Base-by-base conservation (phyloP, 2,888 invertebrate genomes). In the Zootermopsis nevadensis region DNA sequence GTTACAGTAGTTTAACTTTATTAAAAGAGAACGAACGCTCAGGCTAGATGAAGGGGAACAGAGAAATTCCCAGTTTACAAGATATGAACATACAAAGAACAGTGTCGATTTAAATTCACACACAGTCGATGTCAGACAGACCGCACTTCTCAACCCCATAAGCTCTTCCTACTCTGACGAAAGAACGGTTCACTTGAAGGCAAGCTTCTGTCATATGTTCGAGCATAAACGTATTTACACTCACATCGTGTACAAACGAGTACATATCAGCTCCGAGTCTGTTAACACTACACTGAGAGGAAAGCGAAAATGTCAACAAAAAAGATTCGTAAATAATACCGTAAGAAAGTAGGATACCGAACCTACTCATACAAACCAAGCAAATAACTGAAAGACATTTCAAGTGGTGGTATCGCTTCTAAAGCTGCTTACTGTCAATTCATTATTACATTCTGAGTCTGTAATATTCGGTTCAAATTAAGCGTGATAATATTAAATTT, bases 41-140 rank as follows among this genome's bases (percentile, higher is more conserved):
- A 55, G 60, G 27, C 19, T n/a, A 79, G 79, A 79, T 79, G 79
- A 79, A 66, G 79, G 66, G 79, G 79, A 79, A 77, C 31, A 38
- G 27, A 35, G 27, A 48, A 48, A 66, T 35, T 79, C 66, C 60
- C 79, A 48, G 27, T 76, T 48, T 48, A 76, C 60, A 74, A 74
- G 42, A 74, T 38, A 31, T 74, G 74, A 74, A 74, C 74, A 74
- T 42, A 74, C 74, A 74, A n/a, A 38, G 74, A 74, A 74, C 8
- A 33, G 67, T 66, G 31, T 31, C 24, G 66, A 15, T 31, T 69
- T 27, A 31, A 7, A 69, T 69, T 69, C 69, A 3, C 60, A n/a
- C 8, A n/a, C 60, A 27, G 60, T 4, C n/a, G 60, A 60, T 60
- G 60, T 27, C 60, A 60, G 8, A 60, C n/a, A 27, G 12, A n/a